These are phyloP conservation scores for Halisarca cf. caerulea DNA, from an alignment of 37 sponge, comb jelly and placozoan species.

Conservation along the genomic window DNA sequence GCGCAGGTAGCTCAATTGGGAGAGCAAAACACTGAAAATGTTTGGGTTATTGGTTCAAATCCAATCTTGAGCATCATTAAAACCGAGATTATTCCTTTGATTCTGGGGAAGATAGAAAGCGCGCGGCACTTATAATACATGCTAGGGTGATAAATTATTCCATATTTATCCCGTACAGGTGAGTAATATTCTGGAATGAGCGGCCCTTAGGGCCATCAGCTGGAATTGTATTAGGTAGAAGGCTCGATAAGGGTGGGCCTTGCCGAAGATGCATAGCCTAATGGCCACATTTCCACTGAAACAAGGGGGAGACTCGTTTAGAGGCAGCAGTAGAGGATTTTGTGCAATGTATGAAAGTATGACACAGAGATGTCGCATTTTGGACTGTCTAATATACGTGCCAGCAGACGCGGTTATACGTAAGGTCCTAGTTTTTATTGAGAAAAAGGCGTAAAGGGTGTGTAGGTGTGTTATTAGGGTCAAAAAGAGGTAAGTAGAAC, in stretches of 20 bases:
- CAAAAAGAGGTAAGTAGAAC: constrained; percentile 57
- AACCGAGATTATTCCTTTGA: constrained; percentile 48
- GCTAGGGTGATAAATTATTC: constrained; percentile 35
- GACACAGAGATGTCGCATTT: constrained; percentile 83
- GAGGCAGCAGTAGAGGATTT: constrained; percentile 87
- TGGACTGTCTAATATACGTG: constrained; percentile 82
- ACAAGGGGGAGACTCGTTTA: constrained; percentile 64
- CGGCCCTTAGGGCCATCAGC: background rate
- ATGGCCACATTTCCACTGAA: constrained; percentile 81
- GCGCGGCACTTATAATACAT: constrained; percentile 80
- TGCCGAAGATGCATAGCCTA: constrained; percentile 79
- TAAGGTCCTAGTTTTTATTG: constrained; percentile 73
- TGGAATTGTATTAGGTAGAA: constrained; percentile 56
- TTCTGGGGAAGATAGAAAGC: constrained; percentile 79
- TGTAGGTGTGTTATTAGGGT: constrained; percentile 41
- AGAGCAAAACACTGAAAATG: constrained; percentile 76
- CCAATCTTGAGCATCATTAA: constrained; percentile 54
- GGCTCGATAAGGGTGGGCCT: constrained; percentile 16
- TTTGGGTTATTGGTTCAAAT: constrained; percentile 61
- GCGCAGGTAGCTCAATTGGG: constrained; percentile 67
- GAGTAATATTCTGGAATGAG: constrained; percentile 60
- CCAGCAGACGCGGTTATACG: constrained; percentile 92
- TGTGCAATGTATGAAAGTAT: constrained; percentile 91
- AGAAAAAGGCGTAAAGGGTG: constrained; percentile 82
- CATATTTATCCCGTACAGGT: constrained; percentile 44